Base-by-base conservation (phyloP, 2,113 vertebrate species). In the Vidua macroura region DNA sequence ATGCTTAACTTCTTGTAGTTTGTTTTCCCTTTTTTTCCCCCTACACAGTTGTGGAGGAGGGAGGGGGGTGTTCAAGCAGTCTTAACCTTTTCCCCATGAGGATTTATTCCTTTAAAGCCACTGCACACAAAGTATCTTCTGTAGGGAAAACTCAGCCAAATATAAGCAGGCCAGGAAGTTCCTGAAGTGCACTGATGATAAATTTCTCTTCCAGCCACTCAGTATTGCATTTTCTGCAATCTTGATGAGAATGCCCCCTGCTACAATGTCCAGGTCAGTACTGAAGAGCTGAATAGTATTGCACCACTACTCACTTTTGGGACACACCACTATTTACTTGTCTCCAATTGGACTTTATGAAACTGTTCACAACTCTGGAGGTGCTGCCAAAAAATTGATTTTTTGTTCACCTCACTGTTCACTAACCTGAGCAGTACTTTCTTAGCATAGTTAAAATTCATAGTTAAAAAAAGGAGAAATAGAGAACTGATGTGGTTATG, bases 21-120 rank as follows among this genome's bases (percentile, higher is more conserved):
- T 49, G 10, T 24, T 30, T 76, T 66, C 24, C 19, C 30, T 66
- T 67, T 7, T 21, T 55, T 85, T 35, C 7, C 11, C 5, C 13
- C 21, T 35, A 59, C 44, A 58, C 16, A 35, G 9, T 21, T 76
- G 21, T 21, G 35, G 11, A 86, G 25, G 44, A 43, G 25, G 31
- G 16, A 43, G 7, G 2, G 20, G n/a, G 8, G 1, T 0, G 0
- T 21, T 58, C 62, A 58, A 76, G 11, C 15, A 66, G 35, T 49
- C 52, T 35, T 49, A 58, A 43, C 10, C 16, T 76, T 31, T 58
- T 59, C 7, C 35, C 11, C 9, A 17, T 21, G 25, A 51, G 10
- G 5, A 43, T 49, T 84, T n/a, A 30, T 30, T 49, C 24, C 25
- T 75, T 67, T 59, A 25, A 58, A 75, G 20, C 10, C 24, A 21